A percentile compares a stretch with the other conserved stretches of the same genome.
Evolutionary conservation across 2,888 invertebrate genomes (phyloP).

Genomic region (Alitta virens): DNA sequence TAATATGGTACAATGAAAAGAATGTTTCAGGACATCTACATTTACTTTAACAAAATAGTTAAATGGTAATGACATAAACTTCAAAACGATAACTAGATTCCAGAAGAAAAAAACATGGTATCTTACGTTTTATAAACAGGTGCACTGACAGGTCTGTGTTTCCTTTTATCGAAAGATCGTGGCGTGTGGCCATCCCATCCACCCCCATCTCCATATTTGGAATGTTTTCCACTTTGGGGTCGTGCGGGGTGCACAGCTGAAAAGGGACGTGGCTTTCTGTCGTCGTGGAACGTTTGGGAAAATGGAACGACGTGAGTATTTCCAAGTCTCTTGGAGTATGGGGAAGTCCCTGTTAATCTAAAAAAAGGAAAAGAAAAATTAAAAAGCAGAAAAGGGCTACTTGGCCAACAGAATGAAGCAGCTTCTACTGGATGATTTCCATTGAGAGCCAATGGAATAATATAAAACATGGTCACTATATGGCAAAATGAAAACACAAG

Average conservation of each 20-base stretch:
- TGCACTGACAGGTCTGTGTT: slow-evolving; percentile 45
- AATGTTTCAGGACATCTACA: too few relatives aligned
- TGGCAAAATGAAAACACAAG: too few relatives aligned
- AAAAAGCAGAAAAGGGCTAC: too few relatives aligned
- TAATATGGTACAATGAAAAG: too few relatives aligned
- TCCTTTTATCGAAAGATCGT: slow-evolving; percentile 29
- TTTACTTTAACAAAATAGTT: too few relatives aligned
- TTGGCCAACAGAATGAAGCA: too few relatives aligned
- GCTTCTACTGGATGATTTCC: too few relatives aligned
- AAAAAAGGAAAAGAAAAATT: neutral
- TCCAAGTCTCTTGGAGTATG: slow-evolving; percentile 47
- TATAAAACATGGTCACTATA: too few relatives aligned
- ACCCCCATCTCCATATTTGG: slow-evolving; percentile 48
- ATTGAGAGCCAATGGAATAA: too few relatives aligned
- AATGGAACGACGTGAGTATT: slow-evolving; percentile 38
- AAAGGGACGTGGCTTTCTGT: slow-evolving; percentile 32
- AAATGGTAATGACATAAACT: too few relatives aligned
- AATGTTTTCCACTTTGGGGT: slow-evolving; percentile 32
- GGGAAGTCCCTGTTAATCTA: slow-evolving; percentile 31
- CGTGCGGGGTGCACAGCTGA: slow-evolving; percentile 34
- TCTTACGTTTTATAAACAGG: slow-evolving; percentile 30
- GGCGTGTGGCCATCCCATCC: slow-evolving; percentile 53
- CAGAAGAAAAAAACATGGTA: too few relatives aligned
- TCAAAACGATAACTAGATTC: too few relatives aligned
- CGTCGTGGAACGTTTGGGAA: neutral